Base-by-base conservation (phyloP, 2,113 vertebrate genomes). In the Rhabdomys dilectus region DNA sequence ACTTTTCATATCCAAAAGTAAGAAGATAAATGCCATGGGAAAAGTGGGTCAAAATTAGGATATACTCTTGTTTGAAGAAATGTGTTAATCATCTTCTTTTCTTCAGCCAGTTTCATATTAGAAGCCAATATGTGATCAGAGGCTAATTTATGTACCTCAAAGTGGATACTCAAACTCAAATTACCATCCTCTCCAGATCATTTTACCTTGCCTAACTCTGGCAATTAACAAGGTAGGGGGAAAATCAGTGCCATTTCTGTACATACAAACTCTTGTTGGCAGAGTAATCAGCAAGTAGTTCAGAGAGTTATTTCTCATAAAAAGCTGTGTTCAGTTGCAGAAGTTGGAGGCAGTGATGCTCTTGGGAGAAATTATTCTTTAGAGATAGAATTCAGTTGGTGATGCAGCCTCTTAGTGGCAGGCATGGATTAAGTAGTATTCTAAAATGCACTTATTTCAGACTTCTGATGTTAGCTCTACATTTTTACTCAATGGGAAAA, bases 31-130 rank as follows among this genome's bases (percentile, higher is more conserved):
- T 73, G 39, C 42, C 13, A 85, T 68, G 64, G 19, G 39, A 77
- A 95, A 77, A 86, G 12, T 31, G 89, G 42, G 39, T 90, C 94
- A 93, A 96, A 87, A 87, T 89, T 78, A 96, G 66, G 21, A 34
- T 45, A 58, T 64, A 60, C 53, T 42, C n/a, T 1, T 84, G 68
- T 75, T 62, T 96, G 82, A 91, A 93, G 81, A 91, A 88, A 86
- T 72, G 3, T 80, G 87, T 90, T 94, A 81, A 76, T 26, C 21
- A 7, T 45, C n/a, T 75, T 88, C 56, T 87, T 96, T 93, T 92
- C 48, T n/a, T 90, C 48, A 96, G 42, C 60, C 29, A 60, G n/a
- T 95, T 94, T 95, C 56, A 76, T 94, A 19, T 66, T 92, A 76
- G 22, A 51, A 96, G 70, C n/a, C 58, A 96, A 3, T 82, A 94